Evolutionary conservation across 2,797 vertebrate genomes (phyloP), one percentile per base, ranked within the genome.

Genomic region (Antrozous pallidus): DNA sequence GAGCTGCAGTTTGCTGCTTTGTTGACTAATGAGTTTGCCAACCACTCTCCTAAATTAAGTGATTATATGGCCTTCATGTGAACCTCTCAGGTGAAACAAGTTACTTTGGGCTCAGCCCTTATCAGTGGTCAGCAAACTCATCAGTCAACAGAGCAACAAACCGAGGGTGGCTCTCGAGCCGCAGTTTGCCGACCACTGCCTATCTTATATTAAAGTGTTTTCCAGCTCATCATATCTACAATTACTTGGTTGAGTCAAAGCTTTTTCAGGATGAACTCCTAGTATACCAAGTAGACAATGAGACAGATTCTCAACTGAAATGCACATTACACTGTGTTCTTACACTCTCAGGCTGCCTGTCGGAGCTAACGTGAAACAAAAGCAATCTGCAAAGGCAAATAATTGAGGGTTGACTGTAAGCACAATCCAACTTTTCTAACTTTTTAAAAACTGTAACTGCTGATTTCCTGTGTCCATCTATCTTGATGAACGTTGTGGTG

Each of bases 371-470:
- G 33, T 8, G 10, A 58, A 40, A 42, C 45, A 56, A 79, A 83
- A 94, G 47, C 6, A 86, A 61, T 17, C 28, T 88, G 42, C 70
- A 87, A 69, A 81, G 82, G 79, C 33, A 88, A 95, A 84, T 70
- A 63, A 56, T 13, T 54, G 38, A 80, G 36, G 9, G 9, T 17
- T 58, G 49, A 61, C 33, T 77, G 13, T 78, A 75, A 84, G 6
- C 31, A 58, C 14, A 38, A 71, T 18, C 13, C 36, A 91, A 63
- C 20, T 33, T 75, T 49, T 65, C 85, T 58, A 18, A 75, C 13
- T 67, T 88, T 74, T 94, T 86, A 31, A 67, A 78, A 69, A 74
- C 42, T 33, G 20, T 33, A 51, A 49, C 16, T 77, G 88, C 36
- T 38, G 58, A 67, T 73, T 82, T 71, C 22, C 45, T 17, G 61